Conservation (phyloP, 2,113 vertebrate genomes). For the Eublepharis macularius region DNA sequence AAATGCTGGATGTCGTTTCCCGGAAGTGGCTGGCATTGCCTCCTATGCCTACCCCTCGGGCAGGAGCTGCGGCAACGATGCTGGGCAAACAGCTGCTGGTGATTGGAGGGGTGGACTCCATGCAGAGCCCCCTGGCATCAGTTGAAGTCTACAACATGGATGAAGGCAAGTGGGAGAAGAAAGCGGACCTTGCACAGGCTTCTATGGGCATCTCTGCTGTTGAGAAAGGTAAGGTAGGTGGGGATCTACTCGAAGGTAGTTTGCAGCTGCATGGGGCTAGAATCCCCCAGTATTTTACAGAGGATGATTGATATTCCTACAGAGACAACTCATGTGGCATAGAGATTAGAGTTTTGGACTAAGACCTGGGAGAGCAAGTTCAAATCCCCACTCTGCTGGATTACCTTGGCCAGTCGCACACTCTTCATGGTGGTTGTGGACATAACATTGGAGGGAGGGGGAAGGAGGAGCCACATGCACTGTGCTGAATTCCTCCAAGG, state of each 20-base stretch:
- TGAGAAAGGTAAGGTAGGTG: conserved; percentile 87
- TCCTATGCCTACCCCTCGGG: conserved; percentile 84
- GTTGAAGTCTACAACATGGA: conserved; percentile 92
- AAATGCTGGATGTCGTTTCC: conserved; percentile 85
- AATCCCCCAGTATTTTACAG: neutral
- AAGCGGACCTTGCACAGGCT: conserved; percentile 85
- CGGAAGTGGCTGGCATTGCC: conserved; percentile 88
- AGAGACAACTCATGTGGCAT: too few relatives aligned
- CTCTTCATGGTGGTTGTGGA: too few relatives aligned
- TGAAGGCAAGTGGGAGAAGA: conserved; percentile 94
- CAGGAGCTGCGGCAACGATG: conserved; percentile 84
- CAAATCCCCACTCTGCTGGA: too few relatives aligned
- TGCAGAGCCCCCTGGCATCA: conserved; percentile 89
- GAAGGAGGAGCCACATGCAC: too few relatives aligned
- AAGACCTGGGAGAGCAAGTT: too few relatives aligned
- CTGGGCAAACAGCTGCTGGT: conserved; percentile 88
- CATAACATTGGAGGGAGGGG: too few relatives aligned
- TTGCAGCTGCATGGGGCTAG: too few relatives aligned
- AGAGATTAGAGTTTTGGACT: too few relatives aligned
- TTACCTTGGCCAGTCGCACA: too few relatives aligned
- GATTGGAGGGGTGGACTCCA: conserved; percentile 91
- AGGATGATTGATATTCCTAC: neutral
- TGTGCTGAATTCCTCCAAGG: too few relatives aligned
- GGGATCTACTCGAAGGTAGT: too few relatives aligned
- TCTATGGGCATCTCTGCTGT: conserved; percentile 93